phyloP scores from a whole-genome alignment of 1,140 invertebrate genomes.

The Drosophila jambulina region DNA sequence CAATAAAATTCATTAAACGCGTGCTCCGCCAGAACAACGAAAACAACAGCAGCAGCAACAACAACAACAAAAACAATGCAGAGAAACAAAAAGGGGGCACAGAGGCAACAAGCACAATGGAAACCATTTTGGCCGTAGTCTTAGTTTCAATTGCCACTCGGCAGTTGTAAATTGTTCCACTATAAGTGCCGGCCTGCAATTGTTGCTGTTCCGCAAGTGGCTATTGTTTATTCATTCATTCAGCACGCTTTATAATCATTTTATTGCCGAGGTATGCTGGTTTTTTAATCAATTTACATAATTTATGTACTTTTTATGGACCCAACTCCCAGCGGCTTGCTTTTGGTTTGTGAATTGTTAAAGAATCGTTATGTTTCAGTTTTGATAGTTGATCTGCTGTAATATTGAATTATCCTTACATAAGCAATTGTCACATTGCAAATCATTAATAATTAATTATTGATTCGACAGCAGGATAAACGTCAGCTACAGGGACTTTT shows the following conservation, averaged over 20 bases:
- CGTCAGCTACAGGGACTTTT: neutral
- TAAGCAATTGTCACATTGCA: conserved; percentile 39
- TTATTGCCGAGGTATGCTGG: conserved; percentile 51
- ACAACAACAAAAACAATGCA: conserved; percentile 10
- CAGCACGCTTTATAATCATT: conserved; percentile 37
- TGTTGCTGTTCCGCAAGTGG: conserved; percentile 42
- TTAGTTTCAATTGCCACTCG: conserved; percentile 61
- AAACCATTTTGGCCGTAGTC: conserved; percentile 35
- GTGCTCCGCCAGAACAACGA: conserved; percentile 20
- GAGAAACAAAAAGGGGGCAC: conserved; percentile 6
- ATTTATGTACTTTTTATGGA: conserved; percentile 45
- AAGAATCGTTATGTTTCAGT: conserved; percentile 31
- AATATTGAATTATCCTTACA: conserved; percentile 39
- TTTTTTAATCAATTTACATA: conserved; percentile 52
- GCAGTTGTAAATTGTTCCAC: conserved; percentile 61
- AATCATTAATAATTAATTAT: conserved; percentile 44
- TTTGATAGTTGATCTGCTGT: conserved; percentile 42
- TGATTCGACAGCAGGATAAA: conserved; percentile 10
- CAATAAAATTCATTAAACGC: conserved; percentile 66
- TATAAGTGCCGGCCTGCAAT: conserved; percentile 27
- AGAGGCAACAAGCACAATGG: conserved; percentile 17
- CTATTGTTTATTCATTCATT: conserved; percentile 50
- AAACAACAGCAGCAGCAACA: conserved; percentile 15
- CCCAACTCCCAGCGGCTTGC: conserved; percentile 5
- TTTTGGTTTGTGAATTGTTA: conserved; percentile 43